Evolutionary conservation across 2,797 vertebrate species (phyloP), one percentile per base, ranked within the genome.

Genomic region (Myiotriccus ornatus): DNA sequence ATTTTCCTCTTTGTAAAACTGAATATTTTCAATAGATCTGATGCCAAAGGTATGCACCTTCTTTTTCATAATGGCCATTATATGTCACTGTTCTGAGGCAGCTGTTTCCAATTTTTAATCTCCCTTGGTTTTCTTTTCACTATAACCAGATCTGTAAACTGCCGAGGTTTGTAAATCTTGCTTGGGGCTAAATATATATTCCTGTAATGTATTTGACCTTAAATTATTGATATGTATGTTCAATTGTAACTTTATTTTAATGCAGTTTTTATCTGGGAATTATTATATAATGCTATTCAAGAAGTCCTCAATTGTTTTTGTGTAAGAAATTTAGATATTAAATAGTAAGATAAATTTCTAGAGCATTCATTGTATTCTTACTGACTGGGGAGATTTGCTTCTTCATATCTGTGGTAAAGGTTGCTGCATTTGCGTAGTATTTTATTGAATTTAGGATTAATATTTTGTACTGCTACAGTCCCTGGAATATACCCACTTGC

Each of bases 271-370:
- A 90, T 95, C 87, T 95, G 93, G 67, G 84, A 92, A 87, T 87
- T 88, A 93, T 88, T 93, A 88, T 93, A 74, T 39, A 63, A 89
- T 95, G 93, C 90, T 95, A 87, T 96, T 96, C 73, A 24, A 96
- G 52, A 94, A 93, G 74, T 96, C 77, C 88, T 95, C 55, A 88
- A 95, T 87, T 95, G 91, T 77, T 92, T 94, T 95, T 95, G 81
- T 95, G 96, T 97, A 95, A 95, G 94, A 95, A 93, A 93, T 87
- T 92, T 97, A 96, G 96, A 93, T 95, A 97, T 97, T 97, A 97
- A 97, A 96, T 96, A 97, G 96, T 97, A 87, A 97, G 96, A 96
- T 93, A 65, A 94, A 96, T 94, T 95, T 90, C 86, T 95, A 96
- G 92, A 96, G 90, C 74, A 97, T 93, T 90, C 92, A 93, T 97